Evolutionary conservation across 2,113 vertebrate species (phyloP).

Genomic region (Elanus axillaris): DNA sequence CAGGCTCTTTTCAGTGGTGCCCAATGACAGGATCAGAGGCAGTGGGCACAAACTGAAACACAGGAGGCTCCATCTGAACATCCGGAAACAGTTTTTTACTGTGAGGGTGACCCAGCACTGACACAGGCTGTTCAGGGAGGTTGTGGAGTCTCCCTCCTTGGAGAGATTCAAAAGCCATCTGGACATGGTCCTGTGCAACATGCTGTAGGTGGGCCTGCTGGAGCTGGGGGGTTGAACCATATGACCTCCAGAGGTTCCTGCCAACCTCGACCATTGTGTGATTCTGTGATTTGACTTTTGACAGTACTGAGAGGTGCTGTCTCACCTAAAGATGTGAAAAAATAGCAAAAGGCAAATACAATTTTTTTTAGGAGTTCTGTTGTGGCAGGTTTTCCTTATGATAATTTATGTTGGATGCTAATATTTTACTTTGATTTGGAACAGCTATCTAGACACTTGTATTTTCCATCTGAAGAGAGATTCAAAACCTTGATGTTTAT

Average conservation of each 20-base stretch:
- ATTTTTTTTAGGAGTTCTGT: background rate
- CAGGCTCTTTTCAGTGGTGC: background rate
- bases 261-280: background rate
- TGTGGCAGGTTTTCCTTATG: background rate
- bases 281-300: background rate
- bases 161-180: background rate
- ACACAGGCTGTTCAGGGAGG: background rate
- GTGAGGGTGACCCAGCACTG: background rate
- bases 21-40: background rate
- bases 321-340: background rate
- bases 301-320: background rate
- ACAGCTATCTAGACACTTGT: background rate
- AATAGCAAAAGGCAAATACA: background rate
- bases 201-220: background rate
- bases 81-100: background rate
- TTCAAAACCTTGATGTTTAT: background rate
- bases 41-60: background rate
- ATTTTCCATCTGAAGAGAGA: background rate
- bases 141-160: background rate
- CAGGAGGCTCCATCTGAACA: background rate
- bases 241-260: background rate
- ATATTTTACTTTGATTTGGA: background rate
- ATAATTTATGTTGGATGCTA: background rate
- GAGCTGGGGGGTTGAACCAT: background rate
- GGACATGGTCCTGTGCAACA: background rate